Base-by-base conservation (phyloP, 2,888 invertebrate genomes). In the Agrenia bidenticulata region DNA sequence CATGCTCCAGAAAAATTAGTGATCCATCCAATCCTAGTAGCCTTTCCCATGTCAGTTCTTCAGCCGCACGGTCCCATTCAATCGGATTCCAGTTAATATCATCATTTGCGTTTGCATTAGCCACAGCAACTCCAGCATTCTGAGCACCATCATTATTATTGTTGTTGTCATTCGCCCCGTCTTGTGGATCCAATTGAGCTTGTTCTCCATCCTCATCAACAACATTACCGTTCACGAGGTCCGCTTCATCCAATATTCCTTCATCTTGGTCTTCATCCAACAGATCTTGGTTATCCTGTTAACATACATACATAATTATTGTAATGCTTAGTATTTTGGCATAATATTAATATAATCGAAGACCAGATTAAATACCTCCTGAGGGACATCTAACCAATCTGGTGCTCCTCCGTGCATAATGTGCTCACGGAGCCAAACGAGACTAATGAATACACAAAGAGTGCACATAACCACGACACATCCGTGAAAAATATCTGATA, bases 11-110 rank as follows among this genome's bases (percentile, higher is more conserved):
- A 79, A 99, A 99, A 55, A 96, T 90, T 77, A 98, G 85, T 0
- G 97, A 97, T 0, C 98, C 98, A 81, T 99, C 98, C 11, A 99
- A 81, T 0, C 98, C 98, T 0, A 99, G 83, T 5, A 99, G 83
- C 72, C 96, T 86, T 79, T 99, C 98, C 99, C 99, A 99, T 0
- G 98, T 99, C 26, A 99, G 82, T 80, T 99, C 99, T 78, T 97
- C 99, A 13, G 93, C 94, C 0, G 95, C 95, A 70, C 96, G 84
- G 79, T 98, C 97, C 96, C 96, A 98, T 78, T 97, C 97, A 86
- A 97, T 94, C 0, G 95, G 96, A 81, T 97, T 97, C 95, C 97
- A 97, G 78, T 95, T 95, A 67, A 87, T 90, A 77, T 90, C 90
- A 78, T 90, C 89, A 58, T 66, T 61, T 32, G 59, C 59, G 45